Evolutionary conservation across 37 sponge, comb jelly and placozoan species (phyloP).

Genomic region (Haliclona indistincta): DNA sequence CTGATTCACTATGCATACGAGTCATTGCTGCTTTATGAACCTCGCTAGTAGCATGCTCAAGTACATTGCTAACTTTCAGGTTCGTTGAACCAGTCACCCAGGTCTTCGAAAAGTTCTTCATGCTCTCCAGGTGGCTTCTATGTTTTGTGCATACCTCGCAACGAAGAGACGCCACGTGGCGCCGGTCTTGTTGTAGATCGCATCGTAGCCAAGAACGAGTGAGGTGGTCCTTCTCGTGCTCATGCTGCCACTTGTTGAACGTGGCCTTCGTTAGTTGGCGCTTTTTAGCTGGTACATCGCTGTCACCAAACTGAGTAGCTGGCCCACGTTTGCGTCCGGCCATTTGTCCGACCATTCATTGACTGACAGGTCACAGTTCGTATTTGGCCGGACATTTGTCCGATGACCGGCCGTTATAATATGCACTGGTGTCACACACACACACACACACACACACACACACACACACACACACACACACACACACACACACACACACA

Average conservation of each 20-base stretch:
- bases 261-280: constrained; percentile 35
- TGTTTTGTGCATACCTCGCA: constrained; percentile 38
- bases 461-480: no score
- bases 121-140: constrained; percentile 21
- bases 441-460: no score
- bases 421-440: no score
- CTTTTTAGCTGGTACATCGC: no score
- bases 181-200: constrained; percentile 24
- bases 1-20: not conserved
- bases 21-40: constrained; percentile 53
- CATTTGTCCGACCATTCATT: no score
- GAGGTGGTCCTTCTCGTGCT: constrained; percentile 29
- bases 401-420: no score
- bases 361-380: no score
- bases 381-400: no score
- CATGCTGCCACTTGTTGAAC: constrained; percentile 48
- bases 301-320: no score
- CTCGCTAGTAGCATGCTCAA: constrained; percentile 55
- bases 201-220: constrained; percentile 49
- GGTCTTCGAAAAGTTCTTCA: constrained; percentile 43
- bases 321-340: no score
- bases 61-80: constrained; percentile 54
- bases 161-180: constrained; percentile 31
- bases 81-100: constrained; percentile 70
- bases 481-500: no score